A percentile compares a stretch with the other conserved stretches of the same genome.
Evolutionary conservation across 1,140 invertebrate species (phyloP).

Genomic region (Aphis craccivora): DNA sequence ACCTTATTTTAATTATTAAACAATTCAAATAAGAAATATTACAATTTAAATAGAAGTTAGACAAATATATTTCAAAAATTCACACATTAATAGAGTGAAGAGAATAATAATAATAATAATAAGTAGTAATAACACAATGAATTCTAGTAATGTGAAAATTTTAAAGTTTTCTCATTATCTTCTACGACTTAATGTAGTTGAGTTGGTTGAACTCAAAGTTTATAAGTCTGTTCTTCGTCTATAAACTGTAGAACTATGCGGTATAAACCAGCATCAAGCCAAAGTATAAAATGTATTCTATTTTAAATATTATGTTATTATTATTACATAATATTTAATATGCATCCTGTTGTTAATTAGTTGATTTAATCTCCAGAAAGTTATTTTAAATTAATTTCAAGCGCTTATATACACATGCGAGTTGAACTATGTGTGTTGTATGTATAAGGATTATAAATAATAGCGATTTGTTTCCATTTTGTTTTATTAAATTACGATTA

Average conservation of each 20-base stretch:
- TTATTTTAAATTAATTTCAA: neutral
- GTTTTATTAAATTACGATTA: neutral
- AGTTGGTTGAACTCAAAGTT: neutral
- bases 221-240: neutral
- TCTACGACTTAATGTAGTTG: neutral
- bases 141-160: neutral
- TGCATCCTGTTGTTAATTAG: constrained; percentile 10
- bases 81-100: neutral
- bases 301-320: neutral
- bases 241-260: neutral
- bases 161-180: constrained; percentile 33
- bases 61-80: neutral
- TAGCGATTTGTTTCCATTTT: neutral
- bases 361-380: constrained; percentile 16
- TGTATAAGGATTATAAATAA: neutral
- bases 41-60: neutral
- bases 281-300: neutral
- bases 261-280: neutral
- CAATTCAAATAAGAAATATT: neutral
- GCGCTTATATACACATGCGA: neutral
- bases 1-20: neutral
- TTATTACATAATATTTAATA: neutral
- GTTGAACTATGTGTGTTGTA: neutral
- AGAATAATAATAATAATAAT: neutral
- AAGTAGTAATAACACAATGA: neutral